These are phyloP conservation scores for Neodiprion pinetum DNA, from an alignment of 1,140 invertebrate species.

Conservation along the genomic window DNA sequence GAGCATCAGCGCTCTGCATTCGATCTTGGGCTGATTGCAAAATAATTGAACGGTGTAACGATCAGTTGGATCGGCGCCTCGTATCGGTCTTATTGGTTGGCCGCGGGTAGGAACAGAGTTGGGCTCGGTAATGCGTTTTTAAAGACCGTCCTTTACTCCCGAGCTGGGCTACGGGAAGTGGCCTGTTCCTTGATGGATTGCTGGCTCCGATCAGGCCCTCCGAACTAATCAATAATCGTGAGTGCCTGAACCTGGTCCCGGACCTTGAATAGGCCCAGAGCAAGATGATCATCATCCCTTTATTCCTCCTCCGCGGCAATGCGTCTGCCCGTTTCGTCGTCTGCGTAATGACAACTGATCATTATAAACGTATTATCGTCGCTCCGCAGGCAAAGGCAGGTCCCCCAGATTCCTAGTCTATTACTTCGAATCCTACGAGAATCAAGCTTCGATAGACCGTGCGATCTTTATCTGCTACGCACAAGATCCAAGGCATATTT, in stretches of 20 bases:
- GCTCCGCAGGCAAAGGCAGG: too few relatives aligned
- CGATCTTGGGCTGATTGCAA: constrained; percentile 46
- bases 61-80: constrained; percentile 44
- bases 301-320: constrained; percentile 23
- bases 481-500: not conserved
- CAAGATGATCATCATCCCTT: constrained; percentile 57
- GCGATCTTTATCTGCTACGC: not conserved
- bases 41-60: constrained; percentile 53
- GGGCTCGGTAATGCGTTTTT: constrained; percentile 56
- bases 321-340: constrained; percentile 22
- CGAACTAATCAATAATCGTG: constrained; percentile 57
- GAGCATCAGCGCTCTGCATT: not conserved
- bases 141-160: constrained; percentile 48
- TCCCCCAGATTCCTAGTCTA: not conserved
- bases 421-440: not conserved
- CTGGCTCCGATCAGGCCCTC: constrained; percentile 47
- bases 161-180: not conserved
- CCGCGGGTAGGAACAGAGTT: constrained; percentile 21
- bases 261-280: constrained; percentile 46
- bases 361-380: constrained; percentile 58
- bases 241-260: constrained; percentile 39
- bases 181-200: constrained; percentile 50
- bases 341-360: constrained; percentile 51
- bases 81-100: constrained; percentile 50
- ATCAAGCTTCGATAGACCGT: not conserved